Evolutionary conservation across 2,888 invertebrate genomes (phyloP), one percentile per base, ranked within the genome.

Genomic region (Lacanobia wlatinum): DNA sequence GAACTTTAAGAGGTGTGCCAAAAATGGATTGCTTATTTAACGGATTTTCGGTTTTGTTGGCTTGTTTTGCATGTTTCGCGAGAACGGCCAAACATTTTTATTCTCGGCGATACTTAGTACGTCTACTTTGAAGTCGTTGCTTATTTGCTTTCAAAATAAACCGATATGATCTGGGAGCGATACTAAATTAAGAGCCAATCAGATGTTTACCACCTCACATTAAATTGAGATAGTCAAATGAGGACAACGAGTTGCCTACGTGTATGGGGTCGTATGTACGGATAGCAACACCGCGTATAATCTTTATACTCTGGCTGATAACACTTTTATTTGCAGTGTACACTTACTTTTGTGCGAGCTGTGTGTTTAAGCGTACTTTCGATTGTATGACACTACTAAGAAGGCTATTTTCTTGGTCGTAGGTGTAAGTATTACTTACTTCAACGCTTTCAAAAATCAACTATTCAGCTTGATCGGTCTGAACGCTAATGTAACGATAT

Each of bases 131-230:
- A 76, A 68, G 72, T 75, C 73, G n/a, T 71, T 75, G 65, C 78
- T 78, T 80, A 73, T 80, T 82, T 78, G 70, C 80, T 74, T 80
- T 80, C 46, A 78, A 80, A 80, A 83, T 79, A 83, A 80, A 78
- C 70, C 67, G 74, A 80, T 73, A 83, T 80, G 66, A 82, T 78
- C 83, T 53, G 83, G 53, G 18, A 83, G 64, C 58, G 74, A 64
- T 74, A 73, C 65, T 69, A 70, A 78, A 74, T 69, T 65, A 63
- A 73, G 67, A 83, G 74, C 70, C 80, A 65, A 80, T 83, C 80
- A 83, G 70, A 23, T 83, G 80, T 83, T 80, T 70, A 80, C 61
- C 34, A 80, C 83, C 80, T 66, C 79, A 69, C 63, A 83, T 80
- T 78, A 78, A 83, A 78, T 83, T 83, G 67, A 79, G 67, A 74